Conservation (phyloP, 1,140 invertebrate genomes). For the Drosophila ambigua region DNA sequence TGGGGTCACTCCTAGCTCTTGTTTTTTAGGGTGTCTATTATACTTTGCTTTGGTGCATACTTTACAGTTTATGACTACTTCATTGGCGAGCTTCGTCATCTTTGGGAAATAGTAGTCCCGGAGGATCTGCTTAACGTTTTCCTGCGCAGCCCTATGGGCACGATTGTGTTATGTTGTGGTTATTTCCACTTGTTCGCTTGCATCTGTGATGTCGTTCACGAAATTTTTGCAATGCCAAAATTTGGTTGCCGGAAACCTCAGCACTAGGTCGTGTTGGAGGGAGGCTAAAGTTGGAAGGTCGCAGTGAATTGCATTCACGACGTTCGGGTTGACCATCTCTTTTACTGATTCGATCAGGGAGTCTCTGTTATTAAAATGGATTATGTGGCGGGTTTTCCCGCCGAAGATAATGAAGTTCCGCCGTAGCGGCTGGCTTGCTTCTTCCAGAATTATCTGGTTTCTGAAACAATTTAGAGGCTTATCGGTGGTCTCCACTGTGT, state of each 20-base stretch:
- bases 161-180: constrained; percentile 8
- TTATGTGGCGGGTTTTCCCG: constrained; percentile 14
- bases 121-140: constrained; percentile 34
- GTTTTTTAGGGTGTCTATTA: constrained; percentile 34
- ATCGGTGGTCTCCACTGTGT: constrained; percentile 14
- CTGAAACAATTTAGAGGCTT: constrained; percentile 26
- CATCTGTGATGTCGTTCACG: constrained; percentile 6
- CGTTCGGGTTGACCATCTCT: constrained; percentile 1
- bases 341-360: constrained; percentile 4
- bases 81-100: constrained; percentile 23
- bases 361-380: constrained; percentile 4
- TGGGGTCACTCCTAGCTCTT: constrained; percentile 25
- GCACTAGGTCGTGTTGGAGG: constrained; percentile 14
- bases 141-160: constrained; percentile 30
- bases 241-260: constrained; percentile 14
- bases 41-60: constrained; percentile 41
- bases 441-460: constrained; percentile 30
- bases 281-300: constrained; percentile 16
- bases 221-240: constrained; percentile 17
- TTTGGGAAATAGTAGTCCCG: constrained; percentile 45
- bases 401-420: constrained; percentile 6
- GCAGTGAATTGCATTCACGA: constrained; percentile 19
- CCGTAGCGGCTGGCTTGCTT: constrained; percentile 1
- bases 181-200: constrained; percentile 20
- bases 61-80: constrained; percentile 33